Evolutionary conservation across 2,797 vertebrate genomes (phyloP).

Genomic region (Chelonia mydas): DNA sequence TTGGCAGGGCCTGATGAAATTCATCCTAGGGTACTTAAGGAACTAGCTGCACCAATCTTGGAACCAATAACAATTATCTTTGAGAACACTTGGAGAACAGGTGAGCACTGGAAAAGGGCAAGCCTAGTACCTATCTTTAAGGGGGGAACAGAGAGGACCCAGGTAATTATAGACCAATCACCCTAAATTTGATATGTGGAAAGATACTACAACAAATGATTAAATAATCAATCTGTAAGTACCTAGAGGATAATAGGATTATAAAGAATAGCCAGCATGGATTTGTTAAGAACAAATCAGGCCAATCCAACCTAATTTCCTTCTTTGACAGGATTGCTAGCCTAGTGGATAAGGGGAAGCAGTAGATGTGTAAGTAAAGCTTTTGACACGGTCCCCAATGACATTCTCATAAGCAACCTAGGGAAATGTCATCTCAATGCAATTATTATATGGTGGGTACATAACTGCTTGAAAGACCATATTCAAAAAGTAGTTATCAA

Average conservation of each 20-base stretch:
- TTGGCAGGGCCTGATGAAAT: not conserved
- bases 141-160: not conserved
- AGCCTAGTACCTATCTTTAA: not conserved
- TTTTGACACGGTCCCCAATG: not conserved
- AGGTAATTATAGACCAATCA: not conserved
- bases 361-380: not conserved
- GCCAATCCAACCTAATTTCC: not conserved
- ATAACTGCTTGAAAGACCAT: not conserved
- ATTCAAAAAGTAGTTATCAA: too few relatives aligned
- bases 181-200: not conserved
- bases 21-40: not conserved
- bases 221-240: not conserved
- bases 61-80: not conserved
- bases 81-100: not conserved
- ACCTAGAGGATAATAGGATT: not conserved
- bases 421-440: not conserved
- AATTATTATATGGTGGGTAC: not conserved
- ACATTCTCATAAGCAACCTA: not conserved
- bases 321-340: not conserved
- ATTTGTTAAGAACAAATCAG: not conserved
- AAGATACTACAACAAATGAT: not conserved
- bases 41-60: not conserved
- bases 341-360: not conserved
- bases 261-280: not conserved
- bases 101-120: not conserved